Percentiles rank a stretch among this genome's conserved stretches.
Evolutionary conservation across 2,797 vertebrate species (phyloP).

Genomic region (Nyctalus aviator): DNA sequence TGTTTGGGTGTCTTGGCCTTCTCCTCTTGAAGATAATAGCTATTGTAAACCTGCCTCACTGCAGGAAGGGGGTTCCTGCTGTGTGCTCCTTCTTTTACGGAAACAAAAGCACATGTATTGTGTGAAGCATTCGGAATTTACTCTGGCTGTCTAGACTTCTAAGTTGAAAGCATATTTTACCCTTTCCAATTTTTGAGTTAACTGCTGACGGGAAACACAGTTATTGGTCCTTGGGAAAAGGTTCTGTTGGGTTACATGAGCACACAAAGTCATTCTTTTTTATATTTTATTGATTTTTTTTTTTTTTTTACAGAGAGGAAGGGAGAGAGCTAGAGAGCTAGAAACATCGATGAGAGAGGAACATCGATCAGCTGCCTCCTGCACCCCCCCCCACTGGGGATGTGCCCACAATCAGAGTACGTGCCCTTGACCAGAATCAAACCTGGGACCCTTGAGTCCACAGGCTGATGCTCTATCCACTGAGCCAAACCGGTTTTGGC

Average conservation of each 20-base stretch:
- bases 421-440: no score
- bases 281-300: no score
- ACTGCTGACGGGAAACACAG: background rate
- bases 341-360: no score
- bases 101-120: conserved; percentile 26
- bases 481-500: no score
- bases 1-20: background rate
- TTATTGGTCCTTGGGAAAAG: conserved; percentile 2
- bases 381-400: no score
- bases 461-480: no score
- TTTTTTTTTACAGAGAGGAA: no score
- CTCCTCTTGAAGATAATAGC: conserved; percentile 39
- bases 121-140: conserved; percentile 44
- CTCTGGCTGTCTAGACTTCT: conserved; percentile 1
- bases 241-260: background rate
- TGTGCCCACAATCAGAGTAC: no score
- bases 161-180: conserved; percentile 38
- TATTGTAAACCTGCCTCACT: conserved; percentile 55
- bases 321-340: no score
- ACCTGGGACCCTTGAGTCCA: no score
- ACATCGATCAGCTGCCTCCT: no score
- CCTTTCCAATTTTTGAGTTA: conserved; percentile 26
- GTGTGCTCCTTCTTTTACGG: background rate
- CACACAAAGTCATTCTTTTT: conserved; percentile 22
- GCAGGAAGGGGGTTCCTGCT: conserved; percentile 8